Conservation (phyloP, 1,140 invertebrate species). For the Saccostrea glomerata region DNA sequence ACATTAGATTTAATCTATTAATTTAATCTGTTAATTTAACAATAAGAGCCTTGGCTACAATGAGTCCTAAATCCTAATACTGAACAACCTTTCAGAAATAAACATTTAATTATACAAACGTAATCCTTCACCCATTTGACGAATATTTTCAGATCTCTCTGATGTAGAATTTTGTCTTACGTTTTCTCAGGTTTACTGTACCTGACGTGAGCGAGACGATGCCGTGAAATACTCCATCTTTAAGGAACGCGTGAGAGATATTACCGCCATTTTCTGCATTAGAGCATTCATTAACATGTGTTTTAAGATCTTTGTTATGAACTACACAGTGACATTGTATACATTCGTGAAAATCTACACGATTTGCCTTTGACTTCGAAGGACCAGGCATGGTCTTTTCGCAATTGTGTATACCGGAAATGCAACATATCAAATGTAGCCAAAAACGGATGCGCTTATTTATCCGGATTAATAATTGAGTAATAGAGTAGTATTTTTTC, state of each 20-base stretch:
- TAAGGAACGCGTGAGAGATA: background rate
- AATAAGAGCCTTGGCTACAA: too few relatives aligned
- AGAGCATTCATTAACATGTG: background rate
- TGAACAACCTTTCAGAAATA: too few relatives aligned
- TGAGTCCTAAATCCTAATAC: too few relatives aligned
- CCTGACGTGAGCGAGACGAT: background rate
- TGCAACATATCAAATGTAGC: background rate
- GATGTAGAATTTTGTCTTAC: too few relatives aligned
- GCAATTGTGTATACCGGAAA: background rate
- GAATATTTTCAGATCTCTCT: too few relatives aligned
- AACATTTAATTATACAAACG: too few relatives aligned
- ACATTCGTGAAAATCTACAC: slow-evolving; percentile 21
- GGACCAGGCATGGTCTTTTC: background rate
- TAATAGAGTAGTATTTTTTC: too few relatives aligned
- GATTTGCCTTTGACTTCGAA: slow-evolving; percentile 4
- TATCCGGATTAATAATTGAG: background rate
- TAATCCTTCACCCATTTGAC: too few relatives aligned
- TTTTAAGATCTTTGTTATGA: slow-evolving; percentile 15
- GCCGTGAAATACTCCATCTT: background rate
- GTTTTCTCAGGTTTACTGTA: background rate
- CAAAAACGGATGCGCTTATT: background rate
- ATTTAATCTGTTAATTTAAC: too few relatives aligned
- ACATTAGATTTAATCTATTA: too few relatives aligned
- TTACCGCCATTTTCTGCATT: background rate
- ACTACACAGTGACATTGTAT: background rate